phyloP scores from a whole-genome alignment of 1,140 invertebrate species.

The Holcopasites calliopsidis region DNA sequence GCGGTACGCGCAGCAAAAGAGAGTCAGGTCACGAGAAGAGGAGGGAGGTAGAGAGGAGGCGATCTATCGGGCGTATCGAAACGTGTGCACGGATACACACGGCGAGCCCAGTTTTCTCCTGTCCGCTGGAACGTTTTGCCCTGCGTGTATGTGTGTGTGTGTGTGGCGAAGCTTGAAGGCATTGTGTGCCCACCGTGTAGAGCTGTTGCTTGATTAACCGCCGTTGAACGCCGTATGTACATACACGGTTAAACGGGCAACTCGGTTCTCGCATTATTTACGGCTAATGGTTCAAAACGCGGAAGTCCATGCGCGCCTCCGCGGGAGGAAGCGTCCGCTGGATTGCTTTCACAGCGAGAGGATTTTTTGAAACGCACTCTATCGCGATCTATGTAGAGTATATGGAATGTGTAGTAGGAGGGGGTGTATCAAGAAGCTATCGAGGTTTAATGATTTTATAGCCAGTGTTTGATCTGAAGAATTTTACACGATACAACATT shows the following conservation, averaged over 20 bases:
- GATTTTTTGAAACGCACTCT: constrained; percentile 9
- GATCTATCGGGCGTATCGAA: constrained; percentile 44
- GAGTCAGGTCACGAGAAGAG: constrained; percentile 1
- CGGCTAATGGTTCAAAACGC: constrained; percentile 72
- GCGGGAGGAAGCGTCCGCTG: constrained; percentile 12
- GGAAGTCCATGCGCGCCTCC: constrained; percentile 58
- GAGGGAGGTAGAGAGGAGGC: neutral
- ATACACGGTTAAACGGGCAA: constrained; percentile 61
- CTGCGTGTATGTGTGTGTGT: neutral
- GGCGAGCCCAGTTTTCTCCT: constrained; percentile 40
- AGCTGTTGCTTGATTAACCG: constrained; percentile 70
- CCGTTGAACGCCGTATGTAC: constrained; percentile 56
- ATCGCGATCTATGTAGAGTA: neutral
- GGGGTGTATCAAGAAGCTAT: too few relatives aligned
- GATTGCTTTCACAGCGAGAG: neutral
- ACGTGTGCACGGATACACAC: constrained; percentile 39
- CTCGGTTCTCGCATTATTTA: constrained; percentile 70
- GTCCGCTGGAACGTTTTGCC: constrained; percentile 30
- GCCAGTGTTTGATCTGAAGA: too few relatives aligned
- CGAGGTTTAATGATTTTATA: too few relatives aligned
- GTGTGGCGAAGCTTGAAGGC: constrained; percentile 19
- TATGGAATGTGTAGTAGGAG: too few relatives aligned
- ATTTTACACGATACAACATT: too few relatives aligned
- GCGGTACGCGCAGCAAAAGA: neutral
- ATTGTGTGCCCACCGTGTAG: constrained; percentile 40